Percentiles rank a stretch among this genome's conserved stretches.
Conservation (phyloP, 2,888 invertebrate species). For the Lordiphosa fenestrarum region DNA sequence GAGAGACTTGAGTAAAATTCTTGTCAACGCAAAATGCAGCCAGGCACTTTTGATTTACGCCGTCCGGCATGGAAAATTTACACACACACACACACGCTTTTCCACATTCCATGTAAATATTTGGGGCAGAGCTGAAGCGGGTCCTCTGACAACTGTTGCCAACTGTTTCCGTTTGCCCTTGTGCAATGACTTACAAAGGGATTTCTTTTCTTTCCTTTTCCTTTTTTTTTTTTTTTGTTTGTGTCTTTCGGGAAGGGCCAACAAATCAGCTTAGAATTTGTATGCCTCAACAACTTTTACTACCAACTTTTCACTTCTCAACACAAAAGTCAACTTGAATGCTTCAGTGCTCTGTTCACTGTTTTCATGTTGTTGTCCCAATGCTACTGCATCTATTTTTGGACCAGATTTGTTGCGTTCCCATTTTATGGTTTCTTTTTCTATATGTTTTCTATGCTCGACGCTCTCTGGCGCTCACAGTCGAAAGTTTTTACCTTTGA, state of each 20-base stretch:
- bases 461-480: conserved; percentile 7
- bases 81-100: conserved; percentile 28
- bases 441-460: conserved; percentile 17
- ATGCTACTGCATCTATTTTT: conserved; percentile 55
- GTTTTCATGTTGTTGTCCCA: conserved; percentile 21
- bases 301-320: conserved; percentile 42
- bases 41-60: conserved; percentile 58
- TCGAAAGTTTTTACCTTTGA: conserved; percentile 63
- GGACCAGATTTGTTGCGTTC: conserved; percentile 66
- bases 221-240: no score
- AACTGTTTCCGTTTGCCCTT: conserved; percentile 50
- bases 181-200: conserved; percentile 48
- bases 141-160: conserved; percentile 57
- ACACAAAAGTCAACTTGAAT: conserved; percentile 48
- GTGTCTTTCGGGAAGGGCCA: conserved; percentile 8
- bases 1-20: conserved; percentile 43
- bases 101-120: conserved; percentile 61
- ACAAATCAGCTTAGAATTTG: conserved; percentile 60
- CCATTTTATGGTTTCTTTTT: conserved; percentile 54
- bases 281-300: conserved; percentile 57
- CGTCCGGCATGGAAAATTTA: conserved; percentile 65
- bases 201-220: background rate
- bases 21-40: conserved; percentile 52
- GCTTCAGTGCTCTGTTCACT: conserved; percentile 15
- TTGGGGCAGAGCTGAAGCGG: conserved; percentile 33